Conservation (phyloP, 2,888 invertebrate genomes). For the Tipula unca region DNA sequence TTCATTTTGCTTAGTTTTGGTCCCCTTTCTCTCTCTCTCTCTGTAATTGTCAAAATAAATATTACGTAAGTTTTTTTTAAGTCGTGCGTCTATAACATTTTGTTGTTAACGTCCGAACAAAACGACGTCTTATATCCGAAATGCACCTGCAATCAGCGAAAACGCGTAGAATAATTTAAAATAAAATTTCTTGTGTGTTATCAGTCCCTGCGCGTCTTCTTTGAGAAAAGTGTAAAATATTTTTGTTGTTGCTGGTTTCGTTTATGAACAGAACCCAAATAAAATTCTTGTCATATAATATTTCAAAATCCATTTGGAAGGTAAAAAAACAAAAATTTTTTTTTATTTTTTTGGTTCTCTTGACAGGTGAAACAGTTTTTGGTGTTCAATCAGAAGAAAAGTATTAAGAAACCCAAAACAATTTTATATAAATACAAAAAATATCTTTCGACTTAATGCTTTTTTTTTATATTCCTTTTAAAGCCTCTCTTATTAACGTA, state of each 20-base stretch:
- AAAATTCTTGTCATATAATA: not conserved
- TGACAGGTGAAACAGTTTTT: not conserved
- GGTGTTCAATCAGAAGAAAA: not conserved
- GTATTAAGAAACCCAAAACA: not conserved
- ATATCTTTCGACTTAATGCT: not conserved
- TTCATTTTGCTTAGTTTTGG: too few relatives aligned
- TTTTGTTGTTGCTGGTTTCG: not conserved
- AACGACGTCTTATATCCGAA: not conserved
- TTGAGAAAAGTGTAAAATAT: not conserved
- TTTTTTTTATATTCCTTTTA: not conserved
- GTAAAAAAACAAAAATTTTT: not conserved
- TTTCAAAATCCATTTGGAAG: not conserved
- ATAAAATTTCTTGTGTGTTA: not conserved
- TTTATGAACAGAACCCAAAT: not conserved
- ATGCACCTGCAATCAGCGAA: not conserved
- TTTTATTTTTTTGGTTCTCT: not conserved
- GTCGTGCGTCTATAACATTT: not conserved
- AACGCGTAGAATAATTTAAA: not conserved
- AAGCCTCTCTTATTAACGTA: conserved; percentile 10
- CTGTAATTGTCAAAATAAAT: not conserved
- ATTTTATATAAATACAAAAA: not conserved
- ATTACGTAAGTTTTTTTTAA: not conserved
- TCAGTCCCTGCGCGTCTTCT: not conserved
- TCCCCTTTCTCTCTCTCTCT: too few relatives aligned
- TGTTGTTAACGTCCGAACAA: not conserved